These are phyloP conservation scores for Petrophora chlorosata DNA, from an alignment of 2,888 invertebrate species.

Conservation along the genomic window DNA sequence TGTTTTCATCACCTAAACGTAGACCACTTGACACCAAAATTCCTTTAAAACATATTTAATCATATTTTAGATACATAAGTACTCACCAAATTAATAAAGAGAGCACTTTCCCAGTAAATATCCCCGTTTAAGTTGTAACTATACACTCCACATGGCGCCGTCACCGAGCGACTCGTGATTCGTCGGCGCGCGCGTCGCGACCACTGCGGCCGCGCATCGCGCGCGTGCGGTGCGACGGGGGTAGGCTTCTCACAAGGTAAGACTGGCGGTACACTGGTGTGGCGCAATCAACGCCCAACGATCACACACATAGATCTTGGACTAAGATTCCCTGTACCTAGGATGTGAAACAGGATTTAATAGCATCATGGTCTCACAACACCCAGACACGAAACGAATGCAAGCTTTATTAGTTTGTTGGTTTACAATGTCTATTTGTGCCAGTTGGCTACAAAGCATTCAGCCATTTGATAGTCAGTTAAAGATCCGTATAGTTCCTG, in stretches of 20 bases:
- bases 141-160: conserved; percentile 42
- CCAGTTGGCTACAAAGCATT: too few relatives aligned
- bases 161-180: conserved; percentile 51
- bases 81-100: conserved; percentile 24
- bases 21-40: too few relatives aligned
- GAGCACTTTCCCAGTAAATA: conserved; percentile 14
- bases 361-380: too few relatives aligned
- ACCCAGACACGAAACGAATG: too few relatives aligned
- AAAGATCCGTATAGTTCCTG: too few relatives aligned
- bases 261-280: conserved; percentile 28
- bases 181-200: conserved; percentile 54
- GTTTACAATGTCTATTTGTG: too few relatives aligned
- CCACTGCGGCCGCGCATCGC: conserved; percentile 54
- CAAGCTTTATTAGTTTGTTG: too few relatives aligned
- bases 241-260: conserved; percentile 38
- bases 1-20: too few relatives aligned
- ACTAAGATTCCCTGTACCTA: conserved; percentile 10
- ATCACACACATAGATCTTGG: background rate
- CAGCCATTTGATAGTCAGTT: too few relatives aligned
- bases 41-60: too few relatives aligned
- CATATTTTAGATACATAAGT: too few relatives aligned
- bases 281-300: conserved; percentile 13
- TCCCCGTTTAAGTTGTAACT: conserved; percentile 26
- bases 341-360: too few relatives aligned
- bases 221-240: conserved; percentile 27